Percentiles rank a stretch among this genome's conserved stretches.
phyloP scores from a whole-genome alignment of 2,113 vertebrate species.

The Grammomys dolichurus region DNA sequence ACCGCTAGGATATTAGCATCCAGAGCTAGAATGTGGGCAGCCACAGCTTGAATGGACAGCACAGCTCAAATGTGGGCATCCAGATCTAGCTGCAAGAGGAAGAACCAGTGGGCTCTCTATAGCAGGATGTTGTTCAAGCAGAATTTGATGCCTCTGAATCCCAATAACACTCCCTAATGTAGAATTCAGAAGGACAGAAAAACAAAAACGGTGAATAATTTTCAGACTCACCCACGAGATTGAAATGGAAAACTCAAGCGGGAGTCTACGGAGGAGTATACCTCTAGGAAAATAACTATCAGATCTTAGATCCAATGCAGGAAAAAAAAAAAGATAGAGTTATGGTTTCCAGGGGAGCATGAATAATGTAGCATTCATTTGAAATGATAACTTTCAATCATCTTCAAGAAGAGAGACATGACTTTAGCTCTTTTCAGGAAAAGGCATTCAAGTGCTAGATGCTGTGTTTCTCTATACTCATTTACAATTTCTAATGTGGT shows the following conservation, averaged over 20 bases:
- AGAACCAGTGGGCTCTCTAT: neutral
- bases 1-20: neutral
- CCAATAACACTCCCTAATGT: slow-evolving; percentile 11
- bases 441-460: slow-evolving; percentile 23
- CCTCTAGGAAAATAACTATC: slow-evolving; percentile 63
- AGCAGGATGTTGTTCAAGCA: neutral
- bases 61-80: neutral
- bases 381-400: slow-evolving; percentile 70
- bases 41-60: neutral
- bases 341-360: slow-evolving; percentile 53
- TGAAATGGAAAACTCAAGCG: slow-evolving; percentile 67
- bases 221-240: slow-evolving; percentile 61
- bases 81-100: neutral
- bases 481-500: slow-evolving; percentile 19
- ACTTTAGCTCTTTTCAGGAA: slow-evolving; percentile 45
- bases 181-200: slow-evolving; percentile 57
- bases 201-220: slow-evolving; percentile 65
- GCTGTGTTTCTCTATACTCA: neutral
- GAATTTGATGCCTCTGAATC: neutral
- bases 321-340: slow-evolving; percentile 30
- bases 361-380: slow-evolving; percentile 75
- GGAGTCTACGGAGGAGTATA: slow-evolving; percentile 19
- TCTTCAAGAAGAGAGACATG: slow-evolving; percentile 52
- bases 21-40: neutral
- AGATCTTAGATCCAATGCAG: slow-evolving; percentile 59